These are phyloP conservation scores for Acanthoscelides obtectus DNA, from an alignment of 2,888 invertebrate species.

Conservation along the genomic window DNA sequence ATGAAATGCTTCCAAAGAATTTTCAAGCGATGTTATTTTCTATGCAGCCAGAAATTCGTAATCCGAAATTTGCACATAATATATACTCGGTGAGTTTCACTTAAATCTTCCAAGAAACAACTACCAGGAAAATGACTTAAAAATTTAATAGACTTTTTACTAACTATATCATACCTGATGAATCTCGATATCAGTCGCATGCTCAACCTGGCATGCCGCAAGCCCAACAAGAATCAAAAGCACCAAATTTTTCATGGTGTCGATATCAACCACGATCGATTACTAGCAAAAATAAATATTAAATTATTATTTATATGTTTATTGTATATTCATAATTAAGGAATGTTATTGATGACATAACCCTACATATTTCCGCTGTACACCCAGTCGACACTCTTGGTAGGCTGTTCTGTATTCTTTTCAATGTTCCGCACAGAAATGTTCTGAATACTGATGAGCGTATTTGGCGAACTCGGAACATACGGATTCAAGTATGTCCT, in stretches of 20 bases:
- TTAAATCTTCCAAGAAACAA: too few species aligned
- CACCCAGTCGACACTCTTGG: not conserved
- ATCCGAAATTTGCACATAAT: too few species aligned
- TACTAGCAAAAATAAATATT: not conserved
- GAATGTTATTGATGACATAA: not conserved
- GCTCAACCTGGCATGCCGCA: conserved; percentile 8
- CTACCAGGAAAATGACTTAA: too few species aligned
- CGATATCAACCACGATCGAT: conserved; percentile 3
- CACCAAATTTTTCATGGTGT: conserved; percentile 6
- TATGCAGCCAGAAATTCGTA: too few species aligned
- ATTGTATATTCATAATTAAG: not conserved
- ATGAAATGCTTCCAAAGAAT: too few species aligned
- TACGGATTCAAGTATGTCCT: not conserved
- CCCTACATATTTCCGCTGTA: not conserved
- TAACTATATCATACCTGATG: conserved; percentile 14
- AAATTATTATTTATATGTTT: not conserved
- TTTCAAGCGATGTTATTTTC: too few species aligned
- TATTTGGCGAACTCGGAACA: not conserved
- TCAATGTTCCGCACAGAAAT: not conserved
- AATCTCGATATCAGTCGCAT: conserved; percentile 15
- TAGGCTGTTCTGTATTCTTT: not conserved
- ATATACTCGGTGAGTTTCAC: too few species aligned
- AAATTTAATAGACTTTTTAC: too few species aligned
- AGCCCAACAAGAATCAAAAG: conserved; percentile 2
- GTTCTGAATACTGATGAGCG: not conserved